These are phyloP conservation scores for Luffia ferchaultella DNA, from an alignment of 2,888 invertebrate species.

Conservation along the genomic window DNA sequence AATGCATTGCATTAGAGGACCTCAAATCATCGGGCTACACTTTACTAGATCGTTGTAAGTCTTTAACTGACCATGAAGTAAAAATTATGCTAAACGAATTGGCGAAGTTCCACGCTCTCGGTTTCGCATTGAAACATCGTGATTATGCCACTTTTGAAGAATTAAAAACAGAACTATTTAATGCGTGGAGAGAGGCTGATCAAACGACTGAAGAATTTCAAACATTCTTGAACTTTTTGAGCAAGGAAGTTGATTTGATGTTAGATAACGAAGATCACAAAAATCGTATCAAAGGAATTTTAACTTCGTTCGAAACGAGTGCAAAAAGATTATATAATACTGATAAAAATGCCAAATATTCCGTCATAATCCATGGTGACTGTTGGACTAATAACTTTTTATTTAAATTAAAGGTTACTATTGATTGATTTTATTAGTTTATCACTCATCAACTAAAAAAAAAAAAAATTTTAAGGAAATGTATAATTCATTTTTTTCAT, in stretches of 20 bases:
- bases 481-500: no score
- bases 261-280: not conserved
- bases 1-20: conserved; percentile 33
- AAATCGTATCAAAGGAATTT: not conserved
- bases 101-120: conserved; percentile 30
- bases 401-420: conserved; percentile 24
- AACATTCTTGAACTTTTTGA: not conserved
- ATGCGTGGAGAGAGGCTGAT: conserved; percentile 13
- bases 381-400: conserved; percentile 36
- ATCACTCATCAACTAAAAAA: no score
- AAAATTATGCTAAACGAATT: conserved; percentile 26
- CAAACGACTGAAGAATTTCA: not conserved
- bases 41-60: conserved; percentile 26
- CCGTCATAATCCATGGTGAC: conserved; percentile 31
- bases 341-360: conserved; percentile 17
- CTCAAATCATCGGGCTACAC: conserved; percentile 20
- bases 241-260: not conserved
- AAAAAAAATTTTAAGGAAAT: no score
- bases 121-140: conserved; percentile 25
- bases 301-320: not conserved
- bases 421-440: no score
- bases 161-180: conserved; percentile 15
- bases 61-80: conserved; percentile 23
- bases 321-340: not conserved
- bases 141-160: conserved; percentile 23